Evolutionary conservation across 2,888 invertebrate genomes (phyloP).

Genomic region (Eupithecia exiguata): DNA sequence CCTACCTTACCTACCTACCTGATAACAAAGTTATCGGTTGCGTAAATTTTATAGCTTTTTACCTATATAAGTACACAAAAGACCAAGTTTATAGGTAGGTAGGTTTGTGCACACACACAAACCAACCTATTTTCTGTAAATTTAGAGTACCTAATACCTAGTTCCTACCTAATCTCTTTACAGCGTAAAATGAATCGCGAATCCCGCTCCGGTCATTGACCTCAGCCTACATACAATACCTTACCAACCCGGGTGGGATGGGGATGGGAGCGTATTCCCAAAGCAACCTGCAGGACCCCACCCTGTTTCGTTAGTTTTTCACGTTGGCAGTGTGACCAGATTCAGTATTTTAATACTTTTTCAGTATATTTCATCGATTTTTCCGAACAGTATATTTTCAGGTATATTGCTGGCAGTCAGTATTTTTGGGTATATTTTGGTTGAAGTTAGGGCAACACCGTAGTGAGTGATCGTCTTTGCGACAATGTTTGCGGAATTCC

Average conservation of each 20-base stretch:
- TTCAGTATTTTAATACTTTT: no score
- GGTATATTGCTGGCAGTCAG: no score
- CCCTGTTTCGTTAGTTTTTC: not conserved
- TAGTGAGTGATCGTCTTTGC: no score
- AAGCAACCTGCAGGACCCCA: slow-evolving; percentile 4
- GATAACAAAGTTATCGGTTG: slow-evolving; percentile 6
- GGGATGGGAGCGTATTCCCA: not conserved
- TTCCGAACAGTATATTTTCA: no score
- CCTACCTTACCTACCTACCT: not conserved
- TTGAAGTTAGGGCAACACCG: no score
- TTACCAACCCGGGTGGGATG: not conserved
- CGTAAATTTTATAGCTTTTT: not conserved
- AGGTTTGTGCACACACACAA: not conserved
- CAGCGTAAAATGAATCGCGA: not conserved
- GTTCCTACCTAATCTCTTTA: no score
- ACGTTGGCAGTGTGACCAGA: no score
- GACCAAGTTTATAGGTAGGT: no score
- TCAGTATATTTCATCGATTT: no score
- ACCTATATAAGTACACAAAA: not conserved
- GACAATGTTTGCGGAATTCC: no score
- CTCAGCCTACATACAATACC: not conserved
- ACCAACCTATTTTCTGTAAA: not conserved
- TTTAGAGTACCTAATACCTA: no score
- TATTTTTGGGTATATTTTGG: no score
- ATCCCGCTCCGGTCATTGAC: slow-evolving; percentile 3